Evolutionary conservation across 2,888 invertebrate genomes (phyloP), one percentile per base, ranked within the genome.

Genomic region (Philopedon plagiatum): DNA sequence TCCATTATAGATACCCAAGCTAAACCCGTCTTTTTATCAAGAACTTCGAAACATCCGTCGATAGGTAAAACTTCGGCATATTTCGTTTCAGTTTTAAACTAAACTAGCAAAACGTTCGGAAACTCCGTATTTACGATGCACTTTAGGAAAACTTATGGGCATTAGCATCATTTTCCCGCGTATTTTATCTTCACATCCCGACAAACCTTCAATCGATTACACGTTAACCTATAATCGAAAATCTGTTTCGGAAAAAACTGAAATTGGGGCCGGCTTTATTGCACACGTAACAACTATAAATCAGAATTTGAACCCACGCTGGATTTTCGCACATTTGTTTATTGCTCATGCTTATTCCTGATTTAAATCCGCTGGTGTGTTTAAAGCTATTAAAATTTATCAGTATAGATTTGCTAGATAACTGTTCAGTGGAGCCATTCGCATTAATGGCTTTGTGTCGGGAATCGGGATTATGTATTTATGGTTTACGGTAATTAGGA

Each of bases 271-370:
- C 8, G 3, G 51, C 15, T 54, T 15, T 54, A 54, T 54, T 54
- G 21, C 29, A 29, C 51, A 54, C 51, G 51, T 32, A 54, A 54
- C 51, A 29, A 54, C 29, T 7, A 54, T 54, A 54, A 29, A 54
- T 54, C 51, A 54, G 29, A 29, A 54, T 54, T 23, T 15, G 8
- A 54, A 29, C 51, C 29, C 51, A 18, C 8, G 51, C 26, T 32
- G 51, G 51, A 54, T 29, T 26, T 32, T 54, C 29, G 29, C 51
- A 29, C 29, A 54, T 54, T 54, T 54, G 51, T 54, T 54, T 54
- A 54, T 54, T 29, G 23, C 51, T 29, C 8, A 18, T 21, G 51
- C 51, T 54, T 54, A 54, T 54, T 9, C 29, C 51, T 13, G 18
- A 29, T 54, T 26, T 29, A 29, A 29, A 54, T 54, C 29, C 51